Evolutionary conservation across 2,113 vertebrate species (phyloP), one percentile per base, ranked within the genome.

Genomic region (Stomatorhinus ivindoensis): DNA sequence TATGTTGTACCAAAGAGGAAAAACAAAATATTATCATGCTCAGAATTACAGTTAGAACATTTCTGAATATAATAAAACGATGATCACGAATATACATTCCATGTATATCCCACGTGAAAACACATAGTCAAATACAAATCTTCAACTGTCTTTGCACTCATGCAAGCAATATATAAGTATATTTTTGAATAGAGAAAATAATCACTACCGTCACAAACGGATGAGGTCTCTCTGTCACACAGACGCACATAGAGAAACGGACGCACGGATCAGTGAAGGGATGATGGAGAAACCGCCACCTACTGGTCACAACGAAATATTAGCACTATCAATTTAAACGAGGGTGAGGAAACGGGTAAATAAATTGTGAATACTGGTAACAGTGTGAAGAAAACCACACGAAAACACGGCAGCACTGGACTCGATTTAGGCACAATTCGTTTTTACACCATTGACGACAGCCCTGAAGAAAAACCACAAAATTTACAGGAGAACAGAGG

Each of bases 401-500:
- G 27, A 89, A 92, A 89, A 93, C 93, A 94, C 93, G 92, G 91
- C 93, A 94, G 90, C 94, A 92, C 93, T 94, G 95, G 94, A 95
- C 93, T 95, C 94, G 93, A 93, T 91, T 93, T 94, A 96, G 95
- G 95, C 95, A 97, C 97, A 93, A 91, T 89, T 65, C 55, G 94
- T 93, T 94, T 94, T 86, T 93, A 96, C 95, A 95, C 94, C 91
- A 93, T 94, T 93, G 92, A 96, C 95, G 95, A 96, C 94, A 95
- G 95, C 95, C 94, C 95, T 94, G 95, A 85, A 90, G 73, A 93
- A 94, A 93, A 94, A 93, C 94, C 95, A 96, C 95, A 89, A 90
- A 84, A 93, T 95, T 94, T 94, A 96, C 96, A 96, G 93, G 95
- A 92, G 90, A 96, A 95, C 93, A 48, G 92, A 92, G 94, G 94